Percentiles rank a stretch among this genome's conserved stretches.
Conservation (phyloP, 2,113 vertebrate species). For the Crotalus viridis region DNA sequence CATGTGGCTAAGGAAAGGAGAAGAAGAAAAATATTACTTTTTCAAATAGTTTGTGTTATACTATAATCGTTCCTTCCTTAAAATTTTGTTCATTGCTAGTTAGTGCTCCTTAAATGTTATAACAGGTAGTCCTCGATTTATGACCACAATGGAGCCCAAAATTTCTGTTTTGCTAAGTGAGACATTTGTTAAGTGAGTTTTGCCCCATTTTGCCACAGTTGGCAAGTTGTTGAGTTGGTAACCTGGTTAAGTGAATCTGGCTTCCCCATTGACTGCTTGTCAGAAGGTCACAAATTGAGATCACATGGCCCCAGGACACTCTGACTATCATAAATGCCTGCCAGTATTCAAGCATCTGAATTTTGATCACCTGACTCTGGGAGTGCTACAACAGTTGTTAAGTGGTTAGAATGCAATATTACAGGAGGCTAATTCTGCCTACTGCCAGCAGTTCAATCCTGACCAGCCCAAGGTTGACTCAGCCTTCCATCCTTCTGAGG, state of each 20-base stretch:
- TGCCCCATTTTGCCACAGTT: too few relatives aligned
- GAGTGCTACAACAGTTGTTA: too few relatives aligned
- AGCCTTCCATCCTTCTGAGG: background rate
- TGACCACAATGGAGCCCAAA: background rate
- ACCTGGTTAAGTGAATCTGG: too few relatives aligned
- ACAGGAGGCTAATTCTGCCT: background rate
- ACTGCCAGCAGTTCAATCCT: background rate
- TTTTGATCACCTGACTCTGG: too few relatives aligned
- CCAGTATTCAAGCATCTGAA: too few relatives aligned
- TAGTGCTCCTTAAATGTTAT: slow-evolving; percentile 51
- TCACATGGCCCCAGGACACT: too few relatives aligned
- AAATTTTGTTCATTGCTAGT: background rate
- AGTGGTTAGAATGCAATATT: background rate
- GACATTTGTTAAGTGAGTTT: too few relatives aligned
- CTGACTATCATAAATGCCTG: too few relatives aligned
- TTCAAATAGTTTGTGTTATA: slow-evolving; percentile 33
- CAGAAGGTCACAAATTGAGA: too few relatives aligned
- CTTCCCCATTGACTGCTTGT: too few relatives aligned
- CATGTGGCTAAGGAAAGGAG: slow-evolving; percentile 41
- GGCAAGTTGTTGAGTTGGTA: too few relatives aligned
- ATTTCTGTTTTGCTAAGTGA: too few relatives aligned
- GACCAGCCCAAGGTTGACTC: background rate
- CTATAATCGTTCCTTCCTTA: background rate
- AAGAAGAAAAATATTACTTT: slow-evolving; percentile 17
- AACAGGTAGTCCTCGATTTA: background rate